Percentiles rank a stretch among this genome's conserved stretches.
These are phyloP conservation scores for Nomada flava DNA, from an alignment of 2,888 invertebrate genomes.

Conservation along the genomic window DNA sequence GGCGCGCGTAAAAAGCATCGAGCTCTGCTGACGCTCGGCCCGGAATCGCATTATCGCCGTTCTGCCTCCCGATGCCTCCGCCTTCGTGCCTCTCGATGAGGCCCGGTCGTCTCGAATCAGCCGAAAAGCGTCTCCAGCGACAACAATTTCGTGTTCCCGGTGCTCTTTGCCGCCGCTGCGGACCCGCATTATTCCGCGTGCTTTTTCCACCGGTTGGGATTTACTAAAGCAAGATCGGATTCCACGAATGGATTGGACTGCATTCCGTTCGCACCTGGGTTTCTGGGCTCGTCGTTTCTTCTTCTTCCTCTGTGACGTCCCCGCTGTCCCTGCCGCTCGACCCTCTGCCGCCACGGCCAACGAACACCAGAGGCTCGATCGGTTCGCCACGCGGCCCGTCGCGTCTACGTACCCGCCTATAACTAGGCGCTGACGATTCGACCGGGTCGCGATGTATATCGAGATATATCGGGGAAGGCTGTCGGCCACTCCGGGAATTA, in stretches of 20 bases:
- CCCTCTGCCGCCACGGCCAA: neutral
- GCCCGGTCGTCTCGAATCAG: constrained; percentile 39
- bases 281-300: constrained; percentile 73
- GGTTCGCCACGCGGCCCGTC: constrained; percentile 4
- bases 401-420: constrained; percentile 5
- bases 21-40: constrained; percentile 41
- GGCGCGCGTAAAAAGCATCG: constrained; percentile 33
- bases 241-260: constrained; percentile 83
- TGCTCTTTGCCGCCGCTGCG: constrained; percentile 64
- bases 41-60: constrained; percentile 66
- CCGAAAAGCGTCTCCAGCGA: constrained; percentile 67
- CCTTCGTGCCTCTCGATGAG: neutral
- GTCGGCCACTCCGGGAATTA: constrained; percentile 52
- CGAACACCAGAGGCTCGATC: too few species aligned
- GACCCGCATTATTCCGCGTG: constrained; percentile 77
- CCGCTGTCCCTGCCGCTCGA: constrained; percentile 16
- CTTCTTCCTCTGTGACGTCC: constrained; percentile 50
- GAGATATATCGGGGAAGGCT: constrained; percentile 55
- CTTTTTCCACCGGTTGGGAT: constrained; percentile 79
- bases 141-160: constrained; percentile 71
- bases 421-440: constrained; percentile 63
- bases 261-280: constrained; percentile 83
- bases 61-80: neutral
- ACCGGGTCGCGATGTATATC: constrained; percentile 53
- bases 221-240: constrained; percentile 81